Percentiles rank a stretch among this genome's conserved stretches.
Evolutionary conservation across 1,140 invertebrate species (phyloP).

Genomic region (Grapholita molesta): DNA sequence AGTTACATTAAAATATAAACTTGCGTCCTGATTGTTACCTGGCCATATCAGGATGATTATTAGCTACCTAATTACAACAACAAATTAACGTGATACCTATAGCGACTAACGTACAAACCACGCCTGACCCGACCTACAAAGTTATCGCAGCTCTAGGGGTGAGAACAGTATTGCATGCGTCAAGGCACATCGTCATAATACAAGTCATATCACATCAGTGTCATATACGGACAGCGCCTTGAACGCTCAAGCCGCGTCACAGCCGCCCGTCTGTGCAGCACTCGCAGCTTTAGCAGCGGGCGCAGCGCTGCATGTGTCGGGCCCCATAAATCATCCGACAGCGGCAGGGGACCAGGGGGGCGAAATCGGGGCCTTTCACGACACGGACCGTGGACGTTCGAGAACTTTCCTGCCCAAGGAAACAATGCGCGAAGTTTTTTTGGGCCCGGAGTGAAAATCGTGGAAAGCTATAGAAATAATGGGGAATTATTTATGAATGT

Average conservation of each 20-base stretch:
- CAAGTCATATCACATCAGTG: too few relatives aligned
- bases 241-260: conserved; percentile 34
- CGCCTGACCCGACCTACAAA: too few relatives aligned
- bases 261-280: conserved; percentile 39
- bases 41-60: too few relatives aligned
- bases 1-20: too few relatives aligned
- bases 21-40: too few relatives aligned
- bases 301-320: conserved; percentile 69
- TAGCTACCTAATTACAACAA: too few relatives aligned
- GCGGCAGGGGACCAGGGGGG: conserved; percentile 35
- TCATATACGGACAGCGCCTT: too few relatives aligned
- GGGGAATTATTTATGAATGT: conserved; percentile 15
- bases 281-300: conserved; percentile 57
- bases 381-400: conserved; percentile 24
- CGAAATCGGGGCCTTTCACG: conserved; percentile 57
- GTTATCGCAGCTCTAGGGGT: too few relatives aligned
- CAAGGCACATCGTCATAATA: too few relatives aligned
- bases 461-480: conserved; percentile 7
- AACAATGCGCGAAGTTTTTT: conserved; percentile 16
- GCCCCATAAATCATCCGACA: conserved; percentile 59
- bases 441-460: conserved; percentile 3
- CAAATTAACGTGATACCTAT: too few relatives aligned
- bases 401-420: conserved; percentile 6
- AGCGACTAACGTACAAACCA: too few relatives aligned
- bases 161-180: neutral